Percentiles rank a stretch among this genome's conserved stretches.
Evolutionary conservation across 2,113 vertebrate genomes (phyloP).

Genomic region (Gallinago jamesoni): DNA sequence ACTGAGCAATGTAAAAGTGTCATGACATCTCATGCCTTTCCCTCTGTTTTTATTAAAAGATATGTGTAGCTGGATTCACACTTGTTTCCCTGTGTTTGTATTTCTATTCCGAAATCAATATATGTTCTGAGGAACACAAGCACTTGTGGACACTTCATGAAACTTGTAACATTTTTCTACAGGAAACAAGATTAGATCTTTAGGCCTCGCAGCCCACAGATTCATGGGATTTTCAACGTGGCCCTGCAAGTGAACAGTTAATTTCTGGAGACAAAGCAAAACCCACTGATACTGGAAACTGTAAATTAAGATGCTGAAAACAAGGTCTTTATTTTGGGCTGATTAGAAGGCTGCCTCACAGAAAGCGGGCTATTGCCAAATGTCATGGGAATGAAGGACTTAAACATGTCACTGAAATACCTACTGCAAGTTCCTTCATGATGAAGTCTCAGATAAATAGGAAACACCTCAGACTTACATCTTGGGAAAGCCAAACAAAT

Average conservation of each 20-base stretch:
- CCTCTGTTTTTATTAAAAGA: not conserved
- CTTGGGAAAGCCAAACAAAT: constrained; percentile 8
- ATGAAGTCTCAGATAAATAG: constrained; percentile 5
- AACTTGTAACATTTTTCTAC: rapidly evolving
- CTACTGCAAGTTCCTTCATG: not conserved
- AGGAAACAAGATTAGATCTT: not conserved
- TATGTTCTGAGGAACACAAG: not conserved
- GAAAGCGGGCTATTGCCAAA: not conserved
- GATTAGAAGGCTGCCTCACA: not conserved
- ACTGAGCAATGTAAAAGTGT: not conserved
- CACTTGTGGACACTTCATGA: not conserved
- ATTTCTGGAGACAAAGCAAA: not conserved
- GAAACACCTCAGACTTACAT: not conserved
- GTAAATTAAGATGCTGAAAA: not conserved
- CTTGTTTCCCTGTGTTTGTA: not conserved
- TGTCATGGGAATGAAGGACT: not conserved
- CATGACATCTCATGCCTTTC: not conserved
- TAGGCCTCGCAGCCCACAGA: not conserved
- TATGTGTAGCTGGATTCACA: not conserved
- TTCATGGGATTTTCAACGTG: not conserved
- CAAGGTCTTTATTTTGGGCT: not conserved
- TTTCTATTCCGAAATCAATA: not conserved
- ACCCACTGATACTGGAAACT: not conserved
- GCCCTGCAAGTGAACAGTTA: not conserved
- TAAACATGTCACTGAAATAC: not conserved